Conservation (phyloP, 2,113 vertebrate species). For the Fregetta grallaria region DNA sequence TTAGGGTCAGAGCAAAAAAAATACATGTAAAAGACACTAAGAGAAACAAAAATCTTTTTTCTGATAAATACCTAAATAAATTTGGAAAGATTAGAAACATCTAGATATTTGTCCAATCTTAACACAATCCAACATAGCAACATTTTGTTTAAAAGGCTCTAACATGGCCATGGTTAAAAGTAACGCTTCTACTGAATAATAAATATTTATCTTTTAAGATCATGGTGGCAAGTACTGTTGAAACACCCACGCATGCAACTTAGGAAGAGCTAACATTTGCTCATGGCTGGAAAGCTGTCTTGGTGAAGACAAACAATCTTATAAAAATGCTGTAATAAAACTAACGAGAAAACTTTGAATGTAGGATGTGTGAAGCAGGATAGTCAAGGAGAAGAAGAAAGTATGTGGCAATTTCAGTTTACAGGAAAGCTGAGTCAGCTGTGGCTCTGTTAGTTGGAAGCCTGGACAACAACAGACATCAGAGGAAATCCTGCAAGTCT, state of each 20-base stretch:
- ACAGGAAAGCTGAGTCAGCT: background rate
- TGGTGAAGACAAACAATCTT: background rate
- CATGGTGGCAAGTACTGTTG: background rate
- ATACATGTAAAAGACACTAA: background rate
- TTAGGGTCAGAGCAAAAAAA: background rate
- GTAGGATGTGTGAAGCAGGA: background rate
- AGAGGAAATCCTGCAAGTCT: background rate
- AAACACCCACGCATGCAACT: background rate
- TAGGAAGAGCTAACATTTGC: background rate
- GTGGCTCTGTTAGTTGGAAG: background rate
- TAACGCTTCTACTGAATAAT: background rate
- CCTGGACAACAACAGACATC: background rate
- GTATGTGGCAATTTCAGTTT: background rate
- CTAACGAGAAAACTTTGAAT: background rate
- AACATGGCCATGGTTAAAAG: background rate
- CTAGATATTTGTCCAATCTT: background rate
- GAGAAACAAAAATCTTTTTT: background rate
- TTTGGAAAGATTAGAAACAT: background rate
- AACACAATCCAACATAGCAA: background rate
- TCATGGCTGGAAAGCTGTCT: background rate
- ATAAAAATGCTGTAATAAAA: background rate
- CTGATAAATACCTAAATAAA: background rate
- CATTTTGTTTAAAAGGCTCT: background rate
- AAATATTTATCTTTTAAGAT: background rate
- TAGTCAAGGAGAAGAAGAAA: background rate